Conservation (phyloP, 2,888 invertebrate genomes). For the Epinotia demarniana region DNA sequence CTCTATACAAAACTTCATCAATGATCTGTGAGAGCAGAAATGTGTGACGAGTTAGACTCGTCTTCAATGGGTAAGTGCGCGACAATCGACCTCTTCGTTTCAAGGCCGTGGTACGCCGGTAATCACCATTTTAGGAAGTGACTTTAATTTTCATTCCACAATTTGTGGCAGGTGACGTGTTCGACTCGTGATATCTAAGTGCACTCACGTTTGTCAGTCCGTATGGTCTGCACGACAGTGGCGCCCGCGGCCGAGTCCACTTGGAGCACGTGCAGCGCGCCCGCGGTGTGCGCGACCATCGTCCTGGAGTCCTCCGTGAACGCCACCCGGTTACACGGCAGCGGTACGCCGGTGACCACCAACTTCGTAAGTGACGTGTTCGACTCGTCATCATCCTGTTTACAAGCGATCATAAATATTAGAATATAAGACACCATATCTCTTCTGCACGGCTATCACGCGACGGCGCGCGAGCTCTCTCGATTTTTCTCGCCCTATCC, state of each 20-base stretch:
- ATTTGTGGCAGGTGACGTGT: no score
- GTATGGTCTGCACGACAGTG: slow-evolving; percentile 64
- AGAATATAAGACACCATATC: no score
- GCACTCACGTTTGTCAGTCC: slow-evolving; percentile 66
- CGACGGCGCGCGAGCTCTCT: no score
- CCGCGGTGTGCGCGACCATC: slow-evolving; percentile 60
- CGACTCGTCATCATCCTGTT: slow-evolving; percentile 70
- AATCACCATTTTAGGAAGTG: neutral
- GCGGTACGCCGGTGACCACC: slow-evolving; percentile 61
- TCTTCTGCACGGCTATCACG: no score
- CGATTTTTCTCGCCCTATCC: no score
- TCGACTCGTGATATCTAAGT: neutral
- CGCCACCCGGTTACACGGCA: slow-evolving; percentile 63
- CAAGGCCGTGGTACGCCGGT: neutral
- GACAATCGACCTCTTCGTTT: no score
- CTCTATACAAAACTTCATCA: no score
- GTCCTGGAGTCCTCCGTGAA: slow-evolving; percentile 68
- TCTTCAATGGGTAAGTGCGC: no score
- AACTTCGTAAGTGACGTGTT: slow-evolving; percentile 72
- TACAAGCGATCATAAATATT: neutral
- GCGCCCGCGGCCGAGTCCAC: slow-evolving; percentile 73
- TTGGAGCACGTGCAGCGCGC: slow-evolving; percentile 64
- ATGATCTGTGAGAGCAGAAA: no score
- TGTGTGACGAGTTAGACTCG: no score
- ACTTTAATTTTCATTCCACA: no score